These are phyloP conservation scores for Spodoptera picta DNA, from an alignment of 2,888 invertebrate genomes.

Conservation along the genomic window DNA sequence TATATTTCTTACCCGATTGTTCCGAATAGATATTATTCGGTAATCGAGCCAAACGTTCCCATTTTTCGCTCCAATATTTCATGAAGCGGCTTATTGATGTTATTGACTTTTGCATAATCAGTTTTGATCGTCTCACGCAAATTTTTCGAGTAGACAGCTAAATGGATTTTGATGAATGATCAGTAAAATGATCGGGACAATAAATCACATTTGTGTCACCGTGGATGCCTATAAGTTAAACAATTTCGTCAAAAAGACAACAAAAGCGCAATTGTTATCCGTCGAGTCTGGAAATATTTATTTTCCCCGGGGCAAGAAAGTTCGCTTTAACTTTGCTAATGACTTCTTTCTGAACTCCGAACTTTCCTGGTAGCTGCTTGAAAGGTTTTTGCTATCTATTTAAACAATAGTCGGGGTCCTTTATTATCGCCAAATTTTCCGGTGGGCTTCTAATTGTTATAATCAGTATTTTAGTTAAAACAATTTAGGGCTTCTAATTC, in stretches of 20 bases:
- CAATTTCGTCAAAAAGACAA: constrained; percentile 70
- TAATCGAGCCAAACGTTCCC: constrained; percentile 23
- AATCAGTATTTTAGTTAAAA: constrained; percentile 33
- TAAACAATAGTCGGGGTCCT: constrained; percentile 75
- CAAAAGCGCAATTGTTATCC: constrained; percentile 78
- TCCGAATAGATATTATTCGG: constrained; percentile 42
- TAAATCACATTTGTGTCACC: constrained; percentile 61
- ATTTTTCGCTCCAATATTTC: constrained; percentile 34
- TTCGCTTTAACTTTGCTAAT: constrained; percentile 82
- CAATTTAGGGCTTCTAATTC: constrained; percentile 37
- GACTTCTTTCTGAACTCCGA: constrained; percentile 82
- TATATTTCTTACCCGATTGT: constrained; percentile 45
- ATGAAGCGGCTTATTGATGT: constrained; percentile 36
- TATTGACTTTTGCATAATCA: constrained; percentile 40
- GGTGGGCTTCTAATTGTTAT: constrained; percentile 48
- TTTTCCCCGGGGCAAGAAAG: constrained; percentile 75
- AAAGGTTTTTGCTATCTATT: constrained; percentile 79
- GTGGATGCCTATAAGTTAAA: constrained; percentile 63
- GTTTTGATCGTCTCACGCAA: constrained; percentile 21
- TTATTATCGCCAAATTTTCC: constrained; percentile 72
- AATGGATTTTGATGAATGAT: constrained; percentile 49
- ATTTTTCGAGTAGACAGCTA: constrained; percentile 26
- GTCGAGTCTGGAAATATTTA: constrained; percentile 81
- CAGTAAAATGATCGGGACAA: constrained; percentile 32
- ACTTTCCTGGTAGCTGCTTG: constrained; percentile 76